Conservation (phyloP, 1,140 invertebrate species). For the Mesaphorura yosii region DNA sequence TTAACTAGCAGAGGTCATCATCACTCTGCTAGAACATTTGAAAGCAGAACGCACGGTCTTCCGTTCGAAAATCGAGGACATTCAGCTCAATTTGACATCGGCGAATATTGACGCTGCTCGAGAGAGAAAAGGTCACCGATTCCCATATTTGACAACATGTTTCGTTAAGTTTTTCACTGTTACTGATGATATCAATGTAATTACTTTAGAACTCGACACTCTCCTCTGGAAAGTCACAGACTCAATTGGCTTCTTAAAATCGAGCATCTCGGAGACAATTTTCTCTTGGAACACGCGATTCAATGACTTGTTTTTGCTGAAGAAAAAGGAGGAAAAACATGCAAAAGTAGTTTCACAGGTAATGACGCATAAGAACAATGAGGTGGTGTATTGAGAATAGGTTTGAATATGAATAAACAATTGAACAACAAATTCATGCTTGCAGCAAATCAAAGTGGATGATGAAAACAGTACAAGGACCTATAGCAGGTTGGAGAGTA, state of each 20-base stretch:
- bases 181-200: no score
- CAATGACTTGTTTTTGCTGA: conserved; percentile 37
- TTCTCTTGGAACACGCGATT: conserved; percentile 54
- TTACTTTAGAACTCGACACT: conserved; percentile 26
- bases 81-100: conserved; percentile 56
- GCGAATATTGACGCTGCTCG: conserved; percentile 37
- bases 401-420: no score
- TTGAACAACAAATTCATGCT: no score
- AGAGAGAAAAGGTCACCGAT: conserved; percentile 23
- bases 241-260: conserved; percentile 49
- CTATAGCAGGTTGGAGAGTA: no score
- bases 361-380: no score
- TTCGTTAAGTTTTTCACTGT: conserved; percentile 28
- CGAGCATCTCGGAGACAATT: conserved; percentile 51
- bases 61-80: conserved; percentile 59
- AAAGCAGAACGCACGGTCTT: conserved; percentile 55
- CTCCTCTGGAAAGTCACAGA: conserved; percentile 47
- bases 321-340: conserved; percentile 44
- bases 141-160: neutral
- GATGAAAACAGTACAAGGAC: no score
- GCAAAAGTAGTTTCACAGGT: conserved; percentile 32
- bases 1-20: conserved; percentile 28
- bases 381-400: no score
- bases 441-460: no score
- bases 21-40: conserved; percentile 45